Conservation (phyloP, 2,113 vertebrate genomes). For the Xiphophorus couchianus region DNA sequence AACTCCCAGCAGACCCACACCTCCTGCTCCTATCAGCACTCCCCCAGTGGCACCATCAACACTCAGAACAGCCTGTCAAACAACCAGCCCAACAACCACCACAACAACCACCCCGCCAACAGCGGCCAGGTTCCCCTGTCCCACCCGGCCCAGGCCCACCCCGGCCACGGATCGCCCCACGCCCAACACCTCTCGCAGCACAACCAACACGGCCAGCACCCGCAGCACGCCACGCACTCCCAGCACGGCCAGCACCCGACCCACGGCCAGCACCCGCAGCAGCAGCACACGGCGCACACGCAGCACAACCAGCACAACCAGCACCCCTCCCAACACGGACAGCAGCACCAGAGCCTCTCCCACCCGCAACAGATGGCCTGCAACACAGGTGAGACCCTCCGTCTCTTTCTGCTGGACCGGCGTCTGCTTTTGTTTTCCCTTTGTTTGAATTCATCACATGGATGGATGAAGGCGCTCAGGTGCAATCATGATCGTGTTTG, state of each 20-base stretch:
- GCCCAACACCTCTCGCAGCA: slow-evolving; percentile 79
- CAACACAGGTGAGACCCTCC: slow-evolving; percentile 84
- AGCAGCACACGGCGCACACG: slow-evolving; percentile 73
- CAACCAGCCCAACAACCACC: slow-evolving; percentile 83
- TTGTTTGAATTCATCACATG: slow-evolving; percentile 27
- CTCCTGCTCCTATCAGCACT: slow-evolving; percentile 93
- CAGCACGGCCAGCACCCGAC: slow-evolving; percentile 76
- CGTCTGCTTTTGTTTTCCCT: slow-evolving; percentile 4
- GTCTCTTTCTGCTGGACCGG: slow-evolving; percentile 5
- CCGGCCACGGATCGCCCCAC: slow-evolving; percentile 80
- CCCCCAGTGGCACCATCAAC: slow-evolving; percentile 87
- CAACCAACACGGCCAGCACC: slow-evolving; percentile 70
- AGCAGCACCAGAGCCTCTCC: slow-evolving; percentile 85
- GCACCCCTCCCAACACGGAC: slow-evolving; percentile 77
- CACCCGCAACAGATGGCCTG: slow-evolving; percentile 90
- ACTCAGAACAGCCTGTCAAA: slow-evolving; percentile 80
- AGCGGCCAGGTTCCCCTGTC: slow-evolving; percentile 86
- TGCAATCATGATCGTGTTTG: slow-evolving; percentile 1
- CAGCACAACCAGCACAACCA: slow-evolving; percentile 70
- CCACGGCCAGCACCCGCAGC: slow-evolving; percentile 72
- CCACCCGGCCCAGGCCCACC: slow-evolving; percentile 82
- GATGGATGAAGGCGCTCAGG: background rate
- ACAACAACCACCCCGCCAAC: slow-evolving; percentile 83
- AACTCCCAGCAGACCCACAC: slow-evolving; percentile 89
- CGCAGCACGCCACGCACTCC: slow-evolving; percentile 62